phyloP scores from a whole-genome alignment of 92 coral and sea anemone species.

The Montipora capitata region DNA sequence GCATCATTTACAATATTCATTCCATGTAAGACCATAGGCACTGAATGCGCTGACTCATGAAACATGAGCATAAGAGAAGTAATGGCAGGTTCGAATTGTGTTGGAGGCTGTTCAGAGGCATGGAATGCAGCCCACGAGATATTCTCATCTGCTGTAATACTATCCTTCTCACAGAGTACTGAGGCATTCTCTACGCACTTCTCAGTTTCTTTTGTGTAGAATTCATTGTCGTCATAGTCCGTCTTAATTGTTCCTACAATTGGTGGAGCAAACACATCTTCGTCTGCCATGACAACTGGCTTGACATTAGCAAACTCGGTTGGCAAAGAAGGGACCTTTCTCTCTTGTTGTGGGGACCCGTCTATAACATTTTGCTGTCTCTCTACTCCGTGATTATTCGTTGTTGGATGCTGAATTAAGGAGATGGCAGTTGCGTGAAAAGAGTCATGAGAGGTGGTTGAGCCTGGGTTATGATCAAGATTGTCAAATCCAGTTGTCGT shows the following conservation, averaged over 20 bases:
- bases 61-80: neutral
- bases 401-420: constrained; percentile 37
- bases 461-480: neutral
- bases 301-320: constrained; percentile 38
- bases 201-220: neutral
- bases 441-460: neutral
- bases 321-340: constrained; percentile 33
- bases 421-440: constrained; percentile 9
- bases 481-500: no score
- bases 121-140: neutral
- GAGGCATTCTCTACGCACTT: neutral
- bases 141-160: neutral
- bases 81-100: constrained; percentile 1
- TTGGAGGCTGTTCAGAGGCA: neutral
- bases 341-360: constrained; percentile 35
- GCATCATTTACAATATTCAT: neutral
- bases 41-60: neutral
- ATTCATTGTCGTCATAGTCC: neutral
- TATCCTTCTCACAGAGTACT: neutral
- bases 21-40: neutral
- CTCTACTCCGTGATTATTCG: constrained; percentile 9
- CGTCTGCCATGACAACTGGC: constrained; percentile 33
- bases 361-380: constrained; percentile 25
- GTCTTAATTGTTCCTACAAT: neutral
- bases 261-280: constrained; percentile 35